These are phyloP conservation scores for Acinonyx jubatus DNA, from an alignment of 2,113 vertebrate species.

Conservation along the genomic window DNA sequence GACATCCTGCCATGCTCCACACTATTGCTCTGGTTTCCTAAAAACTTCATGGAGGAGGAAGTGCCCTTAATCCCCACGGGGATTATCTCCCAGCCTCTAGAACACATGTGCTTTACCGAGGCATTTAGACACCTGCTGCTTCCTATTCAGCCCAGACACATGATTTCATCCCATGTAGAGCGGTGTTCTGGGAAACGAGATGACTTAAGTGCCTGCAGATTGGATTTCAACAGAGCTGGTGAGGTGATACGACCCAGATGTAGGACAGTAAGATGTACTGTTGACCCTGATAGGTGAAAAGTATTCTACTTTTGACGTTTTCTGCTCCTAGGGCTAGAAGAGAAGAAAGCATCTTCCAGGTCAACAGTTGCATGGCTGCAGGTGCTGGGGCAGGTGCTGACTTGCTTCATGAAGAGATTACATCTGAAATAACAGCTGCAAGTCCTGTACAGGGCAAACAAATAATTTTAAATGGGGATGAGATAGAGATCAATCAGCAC, in stretches of 20 bases:
- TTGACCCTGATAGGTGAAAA: neutral
- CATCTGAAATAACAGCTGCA: neutral
- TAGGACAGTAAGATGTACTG: neutral
- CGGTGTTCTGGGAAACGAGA: neutral
- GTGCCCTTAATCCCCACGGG: neutral
- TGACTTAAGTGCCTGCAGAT: neutral
- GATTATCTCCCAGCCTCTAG: neutral
- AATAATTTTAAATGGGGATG: neutral
- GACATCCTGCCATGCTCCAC: neutral
- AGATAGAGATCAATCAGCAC: neutral
- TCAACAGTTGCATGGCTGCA: neutral
- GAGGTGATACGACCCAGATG: neutral
- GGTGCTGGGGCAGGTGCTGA: neutral
- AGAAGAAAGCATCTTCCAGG: neutral
- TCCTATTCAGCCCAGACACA: neutral
- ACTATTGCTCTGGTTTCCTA: neutral
- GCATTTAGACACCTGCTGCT: constrained; percentile 11
- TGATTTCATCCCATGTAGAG: neutral
- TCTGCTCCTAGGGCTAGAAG: neutral
- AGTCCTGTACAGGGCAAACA: neutral
- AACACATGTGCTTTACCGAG: neutral
- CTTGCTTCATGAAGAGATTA: constrained; percentile 4
- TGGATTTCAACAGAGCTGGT: neutral
- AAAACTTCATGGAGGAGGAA: neutral
- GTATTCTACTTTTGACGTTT: neutral